Evolutionary conservation across 64 coral and sea anemone genomes (phyloP).

Genomic region (Trachythela sp.): DNA sequence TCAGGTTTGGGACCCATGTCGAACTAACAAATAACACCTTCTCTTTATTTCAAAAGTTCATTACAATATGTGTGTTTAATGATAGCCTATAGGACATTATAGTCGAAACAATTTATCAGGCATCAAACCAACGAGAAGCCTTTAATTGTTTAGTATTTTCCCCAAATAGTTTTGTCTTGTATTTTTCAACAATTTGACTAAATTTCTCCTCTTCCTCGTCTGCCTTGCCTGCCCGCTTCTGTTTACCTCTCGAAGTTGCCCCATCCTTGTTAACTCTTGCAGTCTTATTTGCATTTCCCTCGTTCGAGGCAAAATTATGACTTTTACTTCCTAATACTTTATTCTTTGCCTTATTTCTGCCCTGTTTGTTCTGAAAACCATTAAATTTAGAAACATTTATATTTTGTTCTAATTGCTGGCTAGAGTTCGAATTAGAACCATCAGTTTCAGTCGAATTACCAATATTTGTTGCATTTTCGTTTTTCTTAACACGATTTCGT

Average conservation of each 20-base stretch:
- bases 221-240: background rate
- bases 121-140: background rate
- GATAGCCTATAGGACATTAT: too few species aligned
- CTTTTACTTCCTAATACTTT: background rate
- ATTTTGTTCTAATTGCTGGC: background rate
- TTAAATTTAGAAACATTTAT: background rate
- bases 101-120: background rate
- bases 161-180: conserved; percentile 14
- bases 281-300: background rate
- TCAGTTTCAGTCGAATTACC: background rate
- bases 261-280: background rate
- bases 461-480: background rate
- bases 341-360: background rate
- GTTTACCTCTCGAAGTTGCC: background rate
- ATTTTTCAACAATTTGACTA: conserved; percentile 3
- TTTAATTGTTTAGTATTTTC: background rate
- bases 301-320: background rate
- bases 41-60: too few species aligned
- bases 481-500: conserved; percentile 57
- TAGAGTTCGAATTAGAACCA: background rate
- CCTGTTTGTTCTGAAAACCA: background rate
- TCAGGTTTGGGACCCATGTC: too few species aligned
- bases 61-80: too few species aligned
- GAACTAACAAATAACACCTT: too few species aligned
- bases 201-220: background rate